phyloP scores from a whole-genome alignment of 2,888 invertebrate genomes.

The Drosophila nigritarsus region DNA sequence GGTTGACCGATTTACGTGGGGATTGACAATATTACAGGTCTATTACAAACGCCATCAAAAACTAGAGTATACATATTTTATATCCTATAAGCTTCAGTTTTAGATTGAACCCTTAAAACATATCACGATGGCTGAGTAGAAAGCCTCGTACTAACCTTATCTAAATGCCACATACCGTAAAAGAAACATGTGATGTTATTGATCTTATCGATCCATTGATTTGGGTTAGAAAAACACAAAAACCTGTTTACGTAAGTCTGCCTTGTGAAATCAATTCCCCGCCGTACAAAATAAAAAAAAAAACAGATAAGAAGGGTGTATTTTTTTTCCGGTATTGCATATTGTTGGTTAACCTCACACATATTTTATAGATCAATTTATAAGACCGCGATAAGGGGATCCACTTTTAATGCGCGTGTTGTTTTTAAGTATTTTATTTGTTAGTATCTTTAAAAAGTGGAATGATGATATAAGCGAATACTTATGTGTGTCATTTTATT shows the following conservation, averaged over 20 bases:
- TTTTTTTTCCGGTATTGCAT: conserved; percentile 23
- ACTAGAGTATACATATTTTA: not conserved
- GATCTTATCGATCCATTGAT: conserved; percentile 49
- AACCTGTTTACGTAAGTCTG: conserved; percentile 47
- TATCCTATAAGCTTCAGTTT: not conserved
- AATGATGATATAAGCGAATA: conserved; percentile 34
- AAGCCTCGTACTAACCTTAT: not conserved
- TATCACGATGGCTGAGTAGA: not conserved
- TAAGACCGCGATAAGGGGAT: conserved; percentile 55
- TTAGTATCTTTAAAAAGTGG: conserved; percentile 18
- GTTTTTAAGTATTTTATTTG: conserved; percentile 29
- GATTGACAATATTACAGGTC: not conserved
- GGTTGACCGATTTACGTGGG: conserved; percentile 15
- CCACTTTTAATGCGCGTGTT: conserved; percentile 39
- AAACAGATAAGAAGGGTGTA: conserved; percentile 62
- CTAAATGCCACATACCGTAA: not conserved
- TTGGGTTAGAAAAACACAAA: conserved; percentile 37
- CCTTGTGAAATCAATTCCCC: conserved; percentile 57
- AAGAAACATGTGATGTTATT: conserved; percentile 41
- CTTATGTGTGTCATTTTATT: conserved; percentile 6
- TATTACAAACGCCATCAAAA: not conserved
- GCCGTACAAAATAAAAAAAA: conserved; percentile 16
- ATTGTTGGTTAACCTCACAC: conserved; percentile 14
- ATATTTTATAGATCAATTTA: conserved; percentile 55
- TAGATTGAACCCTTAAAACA: not conserved